Evolutionary conservation across 2,797 vertebrate genomes (phyloP).

Genomic region (Sphenopsis melanotis): DNA sequence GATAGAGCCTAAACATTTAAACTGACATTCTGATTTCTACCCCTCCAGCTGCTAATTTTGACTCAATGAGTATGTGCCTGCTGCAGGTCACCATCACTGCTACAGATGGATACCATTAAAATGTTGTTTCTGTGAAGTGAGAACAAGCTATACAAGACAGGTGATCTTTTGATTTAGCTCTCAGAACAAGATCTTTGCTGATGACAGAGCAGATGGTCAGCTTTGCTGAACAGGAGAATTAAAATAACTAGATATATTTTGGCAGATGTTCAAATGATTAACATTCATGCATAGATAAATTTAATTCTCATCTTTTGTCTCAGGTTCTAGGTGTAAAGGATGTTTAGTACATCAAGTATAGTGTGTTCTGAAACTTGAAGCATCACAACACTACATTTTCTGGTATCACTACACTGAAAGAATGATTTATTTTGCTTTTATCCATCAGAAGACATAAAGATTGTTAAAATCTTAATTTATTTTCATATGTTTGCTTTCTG

Average conservation of each 20-base stretch:
- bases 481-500: background rate
- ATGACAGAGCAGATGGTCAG: constrained; percentile 46
- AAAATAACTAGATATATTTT: constrained; percentile 27
- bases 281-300: background rate
- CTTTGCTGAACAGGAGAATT: constrained; percentile 1
- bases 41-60: background rate
- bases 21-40: background rate
- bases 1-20: background rate
- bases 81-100: constrained; percentile 6
- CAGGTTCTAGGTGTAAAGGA: background rate
- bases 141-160: background rate
- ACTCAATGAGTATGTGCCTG: background rate
- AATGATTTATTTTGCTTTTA: background rate
- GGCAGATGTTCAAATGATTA: constrained; percentile 1
- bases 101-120: constrained; percentile 43
- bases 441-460: background rate
- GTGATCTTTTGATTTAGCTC: constrained; percentile 43
- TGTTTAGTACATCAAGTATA: background rate
- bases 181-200: constrained; percentile 8
- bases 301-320: background rate
- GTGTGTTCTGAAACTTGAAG: background rate
- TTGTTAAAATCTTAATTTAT: background rate
- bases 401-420: background rate
- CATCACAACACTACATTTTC: background rate
- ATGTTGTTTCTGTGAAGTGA: background rate